Evolutionary conservation across 2,113 vertebrate species (phyloP), one percentile per base, ranked within the genome.

Genomic region (Oryzias woworae): DNA sequence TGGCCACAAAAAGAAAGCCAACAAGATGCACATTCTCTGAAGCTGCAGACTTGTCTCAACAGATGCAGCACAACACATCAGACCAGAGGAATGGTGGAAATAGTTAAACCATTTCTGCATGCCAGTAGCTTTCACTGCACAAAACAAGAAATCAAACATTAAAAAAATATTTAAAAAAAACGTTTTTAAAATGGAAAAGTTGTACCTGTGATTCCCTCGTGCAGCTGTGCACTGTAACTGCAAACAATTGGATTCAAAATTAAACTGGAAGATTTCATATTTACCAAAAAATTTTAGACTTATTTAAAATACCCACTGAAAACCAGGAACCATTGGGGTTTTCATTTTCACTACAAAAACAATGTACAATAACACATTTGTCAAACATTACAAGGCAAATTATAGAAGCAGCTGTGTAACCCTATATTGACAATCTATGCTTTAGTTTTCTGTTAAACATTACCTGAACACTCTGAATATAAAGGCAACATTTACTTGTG

Each of bases 41-140:
- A 22, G 68, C 63, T 67, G 42, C 73, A 78, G 76, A 56, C 80
- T 80, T 78, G 84, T 78, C 75, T 83, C 45, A 70, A 85, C 82
- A 83, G 57, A 80, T 74, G 77, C 62, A 70, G 63, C 49, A 14
- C 12, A 23, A 69, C 78, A 70, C 79, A 66, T 75, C 76, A 73
- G 66, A 58, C 58, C 16, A 58, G 41, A 79, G 81, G 85, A 88
- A 88, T 89, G 83, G 78, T 81, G 69, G 63, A 73, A 56, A 79
- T 78, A 15, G 51, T 79, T 59, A 53, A 63, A 73, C 58, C 43
- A 26, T 63, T 58, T 58, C 72, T 65, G 61, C 49, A 49, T 23
- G 1, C 44, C 52, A 68, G 49, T 45, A 1, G 62, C 24, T 77
- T 75, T 60, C 20, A 62, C 49, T n/a, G 18, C 64, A 24, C 23